Percentiles rank a stretch among this genome's conserved stretches.
phyloP scores from a whole-genome alignment of 2,113 vertebrate species.

The Copsychus sechellarum region DNA sequence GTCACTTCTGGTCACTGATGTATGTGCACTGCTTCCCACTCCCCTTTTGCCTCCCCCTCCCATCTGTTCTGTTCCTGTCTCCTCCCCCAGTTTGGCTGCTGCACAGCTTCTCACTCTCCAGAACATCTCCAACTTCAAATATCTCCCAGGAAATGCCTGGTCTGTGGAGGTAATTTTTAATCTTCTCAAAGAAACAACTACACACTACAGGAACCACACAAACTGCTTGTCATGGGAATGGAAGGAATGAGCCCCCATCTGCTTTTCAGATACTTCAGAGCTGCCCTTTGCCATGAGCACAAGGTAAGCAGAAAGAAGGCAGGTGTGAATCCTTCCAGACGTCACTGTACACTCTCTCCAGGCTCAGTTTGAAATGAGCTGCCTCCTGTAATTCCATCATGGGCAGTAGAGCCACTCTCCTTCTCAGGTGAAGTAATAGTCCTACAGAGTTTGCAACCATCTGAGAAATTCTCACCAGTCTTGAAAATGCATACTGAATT shows the following conservation, averaged over 20 bases:
- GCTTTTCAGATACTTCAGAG: not conserved
- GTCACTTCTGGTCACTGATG: constrained; percentile 39
- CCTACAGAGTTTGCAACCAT: not conserved
- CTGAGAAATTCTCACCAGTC: not conserved
- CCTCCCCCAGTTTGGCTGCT: constrained; percentile 20
- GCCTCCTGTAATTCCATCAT: not conserved
- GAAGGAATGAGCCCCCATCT: not conserved
- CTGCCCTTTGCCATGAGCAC: not conserved
- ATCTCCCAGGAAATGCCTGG: not conserved
- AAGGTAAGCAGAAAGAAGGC: not conserved
- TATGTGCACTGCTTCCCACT: not conserved
- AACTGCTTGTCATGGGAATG: not conserved
- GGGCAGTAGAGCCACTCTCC: not conserved
- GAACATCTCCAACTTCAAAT: not conserved
- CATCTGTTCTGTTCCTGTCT: constrained; percentile 47
- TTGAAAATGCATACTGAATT: not conserved
- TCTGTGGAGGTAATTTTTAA: not conserved
- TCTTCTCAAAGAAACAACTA: not conserved
- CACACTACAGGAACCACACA: not conserved
- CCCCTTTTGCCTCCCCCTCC: not conserved
- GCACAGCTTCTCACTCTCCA: not conserved
- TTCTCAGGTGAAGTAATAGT: not conserved
- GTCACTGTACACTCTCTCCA: not conserved
- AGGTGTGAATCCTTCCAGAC: not conserved
- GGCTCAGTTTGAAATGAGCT: not conserved